A percentile compares a stretch with the other conserved stretches of the same genome.
Conservation (phyloP, 2,797 vertebrate genomes). For the Acrossocheilus wenchowensis region DNA sequence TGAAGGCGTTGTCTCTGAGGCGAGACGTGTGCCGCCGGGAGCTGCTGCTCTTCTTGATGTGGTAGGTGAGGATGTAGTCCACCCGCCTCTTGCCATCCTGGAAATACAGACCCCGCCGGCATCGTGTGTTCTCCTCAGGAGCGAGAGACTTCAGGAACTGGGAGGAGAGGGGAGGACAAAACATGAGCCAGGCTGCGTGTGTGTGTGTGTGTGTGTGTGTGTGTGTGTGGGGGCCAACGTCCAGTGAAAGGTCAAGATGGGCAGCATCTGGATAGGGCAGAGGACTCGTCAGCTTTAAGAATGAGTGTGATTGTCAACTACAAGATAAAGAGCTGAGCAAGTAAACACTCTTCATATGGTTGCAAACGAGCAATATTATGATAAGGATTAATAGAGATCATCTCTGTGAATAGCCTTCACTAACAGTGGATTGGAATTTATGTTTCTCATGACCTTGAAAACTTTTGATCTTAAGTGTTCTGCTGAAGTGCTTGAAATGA, state of each 20-base stretch:
- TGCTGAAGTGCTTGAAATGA: background rate
- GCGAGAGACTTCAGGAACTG: slow-evolving; percentile 88
- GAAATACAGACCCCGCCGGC: slow-evolving; percentile 90
- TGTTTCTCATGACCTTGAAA: background rate
- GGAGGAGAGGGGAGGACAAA: slow-evolving; percentile 54
- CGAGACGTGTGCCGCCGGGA: slow-evolving; percentile 64
- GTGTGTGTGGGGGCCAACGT: background rate
- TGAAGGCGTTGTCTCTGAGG: slow-evolving; percentile 74
- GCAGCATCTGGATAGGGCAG: background rate
- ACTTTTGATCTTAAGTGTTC: background rate
- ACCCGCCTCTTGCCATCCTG: slow-evolving; percentile 90
- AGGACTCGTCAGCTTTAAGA: background rate
- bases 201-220: slow-evolving; percentile 46
- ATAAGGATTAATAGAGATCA: no score
- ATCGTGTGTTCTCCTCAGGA: slow-evolving; percentile 84
- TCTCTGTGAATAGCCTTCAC: background rate
- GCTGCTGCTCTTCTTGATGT: slow-evolving; percentile 83
- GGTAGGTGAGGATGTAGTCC: slow-evolving; percentile 92
- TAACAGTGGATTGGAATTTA: background rate
- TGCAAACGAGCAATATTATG: background rate
- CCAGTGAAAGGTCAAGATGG: slow-evolving; percentile 11
- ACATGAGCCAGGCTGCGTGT: slow-evolving; percentile 38
- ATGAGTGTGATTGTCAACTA: background rate
- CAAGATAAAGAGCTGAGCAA: background rate
- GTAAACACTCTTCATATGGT: background rate